Evolutionary conservation across 2,888 invertebrate species (phyloP).

Genomic region (Branchipolynoe longqiensis): DNA sequence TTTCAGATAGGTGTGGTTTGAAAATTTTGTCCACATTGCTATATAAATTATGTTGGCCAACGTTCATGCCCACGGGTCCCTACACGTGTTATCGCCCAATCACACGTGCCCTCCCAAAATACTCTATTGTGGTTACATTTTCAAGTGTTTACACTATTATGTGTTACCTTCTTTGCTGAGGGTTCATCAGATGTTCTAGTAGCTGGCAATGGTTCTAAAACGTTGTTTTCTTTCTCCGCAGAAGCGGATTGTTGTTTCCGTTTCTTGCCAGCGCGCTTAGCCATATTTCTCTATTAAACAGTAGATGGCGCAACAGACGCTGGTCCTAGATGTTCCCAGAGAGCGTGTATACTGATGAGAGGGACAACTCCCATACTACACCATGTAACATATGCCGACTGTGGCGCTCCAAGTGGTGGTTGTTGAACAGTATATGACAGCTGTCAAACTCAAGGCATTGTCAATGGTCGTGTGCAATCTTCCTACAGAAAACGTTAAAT

Average conservation of each 20-base stretch:
- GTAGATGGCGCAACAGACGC: too few relatives aligned
- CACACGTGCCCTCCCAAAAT: slow-evolving; percentile 13
- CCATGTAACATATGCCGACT: too few relatives aligned
- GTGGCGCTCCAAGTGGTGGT: too few relatives aligned
- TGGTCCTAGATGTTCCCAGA: too few relatives aligned
- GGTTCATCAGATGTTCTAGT: slow-evolving; percentile 43
- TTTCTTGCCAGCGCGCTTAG: slow-evolving; percentile 17
- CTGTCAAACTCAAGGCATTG: too few relatives aligned
- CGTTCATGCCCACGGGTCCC: not conserved
- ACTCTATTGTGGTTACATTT: not conserved
- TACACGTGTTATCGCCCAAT: slow-evolving; percentile 18
- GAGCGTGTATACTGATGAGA: too few relatives aligned
- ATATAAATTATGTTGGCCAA: not conserved
- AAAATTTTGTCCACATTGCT: too few relatives aligned
- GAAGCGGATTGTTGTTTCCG: not conserved
- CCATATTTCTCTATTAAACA: slow-evolving; percentile 5
- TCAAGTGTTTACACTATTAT: not conserved
- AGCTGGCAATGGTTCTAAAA: not conserved
- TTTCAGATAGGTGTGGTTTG: too few relatives aligned
- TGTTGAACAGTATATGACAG: too few relatives aligned
- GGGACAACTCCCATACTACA: too few relatives aligned
- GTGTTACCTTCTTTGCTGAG: slow-evolving; percentile 22
- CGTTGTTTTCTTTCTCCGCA: slow-evolving; percentile 15
- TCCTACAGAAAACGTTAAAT: too few relatives aligned
- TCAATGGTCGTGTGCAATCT: too few relatives aligned